Evolutionary conservation across 2,888 invertebrate species (phyloP), one percentile per base, ranked within the genome.

Genomic region (Acrocera orbiculus): DNA sequence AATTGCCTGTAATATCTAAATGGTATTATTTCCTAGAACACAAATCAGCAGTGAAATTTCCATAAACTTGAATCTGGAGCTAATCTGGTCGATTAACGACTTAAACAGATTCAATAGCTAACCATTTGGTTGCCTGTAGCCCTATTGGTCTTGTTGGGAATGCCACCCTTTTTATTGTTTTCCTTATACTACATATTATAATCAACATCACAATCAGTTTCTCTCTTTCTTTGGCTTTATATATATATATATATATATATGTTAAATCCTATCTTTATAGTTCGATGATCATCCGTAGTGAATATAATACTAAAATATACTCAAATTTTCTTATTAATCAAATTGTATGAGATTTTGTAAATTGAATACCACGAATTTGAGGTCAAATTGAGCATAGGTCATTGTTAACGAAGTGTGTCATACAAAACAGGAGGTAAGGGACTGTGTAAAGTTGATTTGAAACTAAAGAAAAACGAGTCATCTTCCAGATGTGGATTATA

Each of bases 401-500:
- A 27, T 17, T 14, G 32, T 14, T 8, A 32, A 20, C 19, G 10
- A 32, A 13, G 26, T 27, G 14, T 27, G 19, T 14, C 16, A 20
- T 32, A 27, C 19, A 17, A n/a, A 19, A 20, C 23, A 16, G 25
- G 23, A 30, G 30, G 22, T 24, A 17, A 8, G 26, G 17, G 14
- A 10, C 22, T 20, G 19, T 14, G 20, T 14, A 16, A 27, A 28
- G 28, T 34, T 27, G 28, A 27, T 23, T 34, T 23, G 16, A 28
- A 23, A 22, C 22, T 27, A 22, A 28, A 28, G 27, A 34, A 15
- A 33, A 11, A 20, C 27, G n/a, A 20, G 34, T 40, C 25, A n/a
- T n/a, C n/a, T n/a, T n/a, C 40, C 40, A 40, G 35, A 40, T 40
- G 40, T 32, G 32, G 35, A 35, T 35, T 30, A 37, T 40, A 37